These are phyloP conservation scores for Pangasianodon hypophthalmus DNA, from an alignment of 2,113 vertebrate genomes.

Conservation along the genomic window DNA sequence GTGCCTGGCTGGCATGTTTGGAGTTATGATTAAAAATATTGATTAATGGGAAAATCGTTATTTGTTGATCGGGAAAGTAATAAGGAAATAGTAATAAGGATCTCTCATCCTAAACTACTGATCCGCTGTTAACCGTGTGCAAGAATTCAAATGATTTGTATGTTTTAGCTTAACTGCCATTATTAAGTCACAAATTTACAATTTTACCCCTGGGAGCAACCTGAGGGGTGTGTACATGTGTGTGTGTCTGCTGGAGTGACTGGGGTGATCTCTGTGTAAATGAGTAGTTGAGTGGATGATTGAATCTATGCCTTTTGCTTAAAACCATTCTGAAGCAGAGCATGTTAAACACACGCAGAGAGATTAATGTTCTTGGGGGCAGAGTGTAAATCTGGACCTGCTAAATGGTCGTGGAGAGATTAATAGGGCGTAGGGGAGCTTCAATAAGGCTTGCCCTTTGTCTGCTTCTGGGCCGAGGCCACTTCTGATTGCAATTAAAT, in stretches of 20 bases:
- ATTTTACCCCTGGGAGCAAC: not conserved
- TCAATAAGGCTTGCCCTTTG: slow-evolving; percentile 47
- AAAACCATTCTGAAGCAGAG: slow-evolving; percentile 27
- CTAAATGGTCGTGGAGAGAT: slow-evolving; percentile 53
- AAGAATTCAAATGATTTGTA: not conserved
- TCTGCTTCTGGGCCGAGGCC: slow-evolving; percentile 55
- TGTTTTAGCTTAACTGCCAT: not conserved
- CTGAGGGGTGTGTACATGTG: not conserved
- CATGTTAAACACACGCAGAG: slow-evolving; percentile 57
- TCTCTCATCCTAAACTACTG: not conserved
- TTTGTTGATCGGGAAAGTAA: not conserved
- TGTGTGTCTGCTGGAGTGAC: not conserved
- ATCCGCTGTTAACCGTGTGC: not conserved
- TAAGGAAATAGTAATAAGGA: too few relatives aligned
- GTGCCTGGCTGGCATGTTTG: not conserved
- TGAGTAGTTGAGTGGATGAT: not conserved
- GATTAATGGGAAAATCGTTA: not conserved
- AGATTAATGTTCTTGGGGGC: slow-evolving; percentile 58
- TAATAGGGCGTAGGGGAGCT: slow-evolving; percentile 50
- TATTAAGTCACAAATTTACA: not conserved
- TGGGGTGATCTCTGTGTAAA: not conserved
- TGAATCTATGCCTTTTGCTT: not conserved
- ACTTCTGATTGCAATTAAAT: slow-evolving; percentile 72
- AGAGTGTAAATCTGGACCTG: slow-evolving; percentile 52
- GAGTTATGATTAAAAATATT: not conserved